Conservation (phyloP, 2,113 vertebrate genomes). For the Sclerurus mexicanus region DNA sequence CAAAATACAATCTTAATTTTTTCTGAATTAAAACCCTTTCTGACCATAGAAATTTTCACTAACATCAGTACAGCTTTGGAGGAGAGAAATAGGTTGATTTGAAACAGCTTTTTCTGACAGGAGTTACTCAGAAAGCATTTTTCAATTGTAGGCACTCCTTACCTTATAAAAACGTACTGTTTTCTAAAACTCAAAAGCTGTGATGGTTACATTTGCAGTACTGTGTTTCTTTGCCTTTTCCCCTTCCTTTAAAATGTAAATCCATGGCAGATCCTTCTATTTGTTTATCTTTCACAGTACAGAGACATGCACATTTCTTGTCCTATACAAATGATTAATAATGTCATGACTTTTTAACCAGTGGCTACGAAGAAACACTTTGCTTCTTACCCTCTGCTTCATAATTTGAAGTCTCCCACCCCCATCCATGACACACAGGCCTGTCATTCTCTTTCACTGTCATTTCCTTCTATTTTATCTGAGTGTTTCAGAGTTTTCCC, state of each 20-base stretch:
- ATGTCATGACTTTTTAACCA: conserved; percentile 46
- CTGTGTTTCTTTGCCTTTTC: conserved; percentile 36
- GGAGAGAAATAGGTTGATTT: neutral
- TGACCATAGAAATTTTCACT: neutral
- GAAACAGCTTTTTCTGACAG: neutral
- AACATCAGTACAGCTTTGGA: neutral
- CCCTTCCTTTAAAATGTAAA: conserved; percentile 41
- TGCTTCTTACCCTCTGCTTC: conserved; percentile 48
- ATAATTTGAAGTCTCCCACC: conserved; percentile 52
- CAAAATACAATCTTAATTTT: neutral
- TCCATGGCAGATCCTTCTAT: neutral
- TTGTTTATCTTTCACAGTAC: conserved; percentile 43
- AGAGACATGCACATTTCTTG: conserved; percentile 9
- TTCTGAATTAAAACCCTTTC: neutral
- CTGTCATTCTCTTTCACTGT: conserved; percentile 65
- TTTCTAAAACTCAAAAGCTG: neutral
- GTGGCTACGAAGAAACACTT: conserved; percentile 11
- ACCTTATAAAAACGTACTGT: neutral
- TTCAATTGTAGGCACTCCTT: neutral
- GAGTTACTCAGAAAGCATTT: neutral
- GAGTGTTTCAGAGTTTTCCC: conserved; percentile 72
- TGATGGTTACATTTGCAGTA: neutral
- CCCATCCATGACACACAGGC: conserved; percentile 53
- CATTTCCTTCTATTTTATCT: conserved; percentile 75
- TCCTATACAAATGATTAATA: conserved; percentile 52